Evolutionary conservation across 2,888 invertebrate genomes (phyloP).

Genomic region (Diarsia mendica): DNA sequence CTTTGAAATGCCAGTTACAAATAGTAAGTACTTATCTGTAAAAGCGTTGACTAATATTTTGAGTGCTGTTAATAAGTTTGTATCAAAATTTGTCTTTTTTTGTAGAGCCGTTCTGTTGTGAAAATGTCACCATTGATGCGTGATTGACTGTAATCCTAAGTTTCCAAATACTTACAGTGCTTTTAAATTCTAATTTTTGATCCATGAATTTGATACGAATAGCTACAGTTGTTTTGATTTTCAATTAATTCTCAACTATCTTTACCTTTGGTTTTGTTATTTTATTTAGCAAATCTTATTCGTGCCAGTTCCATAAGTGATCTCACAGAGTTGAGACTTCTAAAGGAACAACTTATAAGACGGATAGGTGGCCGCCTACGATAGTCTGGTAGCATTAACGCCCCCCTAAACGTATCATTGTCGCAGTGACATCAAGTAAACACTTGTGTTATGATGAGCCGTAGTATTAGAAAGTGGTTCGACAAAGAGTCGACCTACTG

Average conservation of each 20-base stretch:
- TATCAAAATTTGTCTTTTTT: neutral
- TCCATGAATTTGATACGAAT: neutral
- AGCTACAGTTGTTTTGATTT: neutral
- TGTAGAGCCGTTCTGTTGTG: neutral
- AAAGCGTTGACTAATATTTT: neutral
- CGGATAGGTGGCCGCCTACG: constrained; percentile 28
- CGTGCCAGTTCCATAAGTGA: neutral
- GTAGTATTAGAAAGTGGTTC: constrained; percentile 70
- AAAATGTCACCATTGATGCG: neutral
- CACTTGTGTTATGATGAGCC: constrained; percentile 66
- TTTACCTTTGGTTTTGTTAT: neutral
- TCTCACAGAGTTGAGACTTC: constrained; percentile 4
- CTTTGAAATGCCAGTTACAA: neutral
- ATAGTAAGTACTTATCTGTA: neutral
- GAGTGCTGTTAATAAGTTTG: neutral
- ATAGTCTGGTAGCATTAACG: constrained; percentile 48
- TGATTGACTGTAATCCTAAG: neutral
- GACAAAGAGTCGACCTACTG: constrained; percentile 66
- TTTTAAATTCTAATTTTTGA: neutral
- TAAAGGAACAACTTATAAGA: constrained; percentile 18
- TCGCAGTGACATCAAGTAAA: constrained; percentile 68
- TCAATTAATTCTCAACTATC: neutral
- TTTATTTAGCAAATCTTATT: neutral
- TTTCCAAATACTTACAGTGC: neutral
- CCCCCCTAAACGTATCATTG: constrained; percentile 65